A percentile compares a stretch with the other conserved stretches of the same genome.
These are phyloP conservation scores for Drosophila tani DNA, from an alignment of 1,140 invertebrate genomes.

Conservation along the genomic window DNA sequence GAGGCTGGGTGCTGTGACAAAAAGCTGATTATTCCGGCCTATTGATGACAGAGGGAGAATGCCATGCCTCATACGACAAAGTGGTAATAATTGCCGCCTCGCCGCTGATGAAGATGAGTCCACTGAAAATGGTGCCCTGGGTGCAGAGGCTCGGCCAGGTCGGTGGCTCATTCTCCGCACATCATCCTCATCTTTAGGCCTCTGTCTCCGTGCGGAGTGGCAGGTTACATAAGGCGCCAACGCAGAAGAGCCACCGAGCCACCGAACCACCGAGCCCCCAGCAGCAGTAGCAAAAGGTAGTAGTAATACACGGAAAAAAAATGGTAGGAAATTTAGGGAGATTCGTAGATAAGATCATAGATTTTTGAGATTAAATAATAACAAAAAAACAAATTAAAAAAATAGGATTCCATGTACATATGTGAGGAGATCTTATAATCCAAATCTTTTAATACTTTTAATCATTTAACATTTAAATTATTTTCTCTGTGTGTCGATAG, in stretches of 20 bases:
- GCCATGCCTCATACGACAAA: conserved; percentile 45
- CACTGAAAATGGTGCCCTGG: conserved; percentile 40
- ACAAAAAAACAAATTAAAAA: background rate
- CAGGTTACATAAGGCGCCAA: conserved; percentile 73
- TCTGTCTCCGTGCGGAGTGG: background rate
- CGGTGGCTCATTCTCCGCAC: conserved; percentile 31
- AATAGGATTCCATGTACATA: background rate
- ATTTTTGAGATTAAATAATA: background rate
- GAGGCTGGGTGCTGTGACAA: conserved; percentile 27
- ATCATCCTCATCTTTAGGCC: conserved; percentile 9
- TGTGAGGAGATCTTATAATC: no score
- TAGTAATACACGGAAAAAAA: conserved; percentile 8
- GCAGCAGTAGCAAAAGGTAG: conserved; percentile 36
- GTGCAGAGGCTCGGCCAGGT: background rate
- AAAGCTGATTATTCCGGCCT: conserved; percentile 61
- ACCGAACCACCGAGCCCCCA: conserved; percentile 21
- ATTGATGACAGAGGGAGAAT: conserved; percentile 68
- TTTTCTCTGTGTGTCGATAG: background rate
- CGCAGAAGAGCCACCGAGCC: conserved; percentile 60
- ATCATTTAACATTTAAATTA: background rate
- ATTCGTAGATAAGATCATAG: background rate
- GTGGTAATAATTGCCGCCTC: conserved; percentile 39
- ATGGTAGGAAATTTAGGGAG: no score
- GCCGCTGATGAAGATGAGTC: conserved; percentile 70
- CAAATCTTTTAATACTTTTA: no score